These are phyloP conservation scores for Brachionus sp. DNA, from an alignment of 1,140 invertebrate genomes.

Conservation along the genomic window DNA sequence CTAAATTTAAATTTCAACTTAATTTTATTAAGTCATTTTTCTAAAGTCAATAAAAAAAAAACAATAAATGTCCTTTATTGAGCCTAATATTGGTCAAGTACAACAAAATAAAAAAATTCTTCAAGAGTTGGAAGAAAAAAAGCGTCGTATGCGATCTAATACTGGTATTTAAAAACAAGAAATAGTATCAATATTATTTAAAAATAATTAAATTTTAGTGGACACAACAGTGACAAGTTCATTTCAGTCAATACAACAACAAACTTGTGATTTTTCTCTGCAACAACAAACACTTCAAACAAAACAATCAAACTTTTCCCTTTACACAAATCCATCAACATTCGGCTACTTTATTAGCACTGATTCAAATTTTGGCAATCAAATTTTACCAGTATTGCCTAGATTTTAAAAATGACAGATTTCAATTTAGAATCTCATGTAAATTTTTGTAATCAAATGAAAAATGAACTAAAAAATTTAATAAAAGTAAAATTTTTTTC, in stretches of 20 bases:
- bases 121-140: slow-evolving; percentile 43
- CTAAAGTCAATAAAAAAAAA: background rate
- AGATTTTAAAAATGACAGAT: slow-evolving; percentile 1
- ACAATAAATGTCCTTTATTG: slow-evolving; percentile 43
- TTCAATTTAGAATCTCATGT: background rate
- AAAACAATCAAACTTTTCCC: background rate
- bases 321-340: background rate
- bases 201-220: background rate
- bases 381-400: slow-evolving; percentile 36
- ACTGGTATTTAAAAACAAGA: background rate
- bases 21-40: background rate
- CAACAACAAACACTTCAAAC: background rate
- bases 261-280: background rate
- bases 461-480: background rate
- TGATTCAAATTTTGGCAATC: slow-evolving; percentile 41
- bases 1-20: background rate
- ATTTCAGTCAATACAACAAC: background rate
- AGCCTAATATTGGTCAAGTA: slow-evolving; percentile 43
- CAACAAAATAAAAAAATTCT: slow-evolving; percentile 45
- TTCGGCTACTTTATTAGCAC: slow-evolving; percentile 17
- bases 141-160: slow-evolving; percentile 38
- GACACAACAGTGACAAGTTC: background rate
- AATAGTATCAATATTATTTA: background rate
- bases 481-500: slow-evolving; percentile 1
- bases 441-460: slow-evolving; percentile 10